A percentile compares a stretch with the other conserved stretches of the same genome.
phyloP scores from a whole-genome alignment of 2,888 invertebrate species.

The Beris chalybata region DNA sequence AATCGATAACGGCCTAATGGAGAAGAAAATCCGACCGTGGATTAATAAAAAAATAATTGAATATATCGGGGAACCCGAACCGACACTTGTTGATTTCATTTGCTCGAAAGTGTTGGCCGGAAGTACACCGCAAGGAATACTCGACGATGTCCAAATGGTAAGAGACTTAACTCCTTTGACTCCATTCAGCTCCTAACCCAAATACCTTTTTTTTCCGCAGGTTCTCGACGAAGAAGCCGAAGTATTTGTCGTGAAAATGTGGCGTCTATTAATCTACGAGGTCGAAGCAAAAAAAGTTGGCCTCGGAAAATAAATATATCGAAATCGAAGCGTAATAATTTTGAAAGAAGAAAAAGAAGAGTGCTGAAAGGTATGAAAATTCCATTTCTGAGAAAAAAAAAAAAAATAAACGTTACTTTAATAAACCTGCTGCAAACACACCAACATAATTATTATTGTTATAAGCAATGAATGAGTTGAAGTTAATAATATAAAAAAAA shows the following conservation, averaged over 20 bases:
- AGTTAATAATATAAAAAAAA: too few relatives aligned
- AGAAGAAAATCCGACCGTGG: slow-evolving; percentile 97
- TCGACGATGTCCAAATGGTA: slow-evolving; percentile 99
- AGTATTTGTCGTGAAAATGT: slow-evolving; percentile 99
- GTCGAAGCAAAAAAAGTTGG: slow-evolving; percentile 97
- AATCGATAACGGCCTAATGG: slow-evolving; percentile 79
- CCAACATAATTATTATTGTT: too few relatives aligned
- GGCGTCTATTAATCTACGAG: slow-evolving; percentile 98
- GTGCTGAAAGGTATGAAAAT: too few relatives aligned
- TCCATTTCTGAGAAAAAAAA: too few relatives aligned
- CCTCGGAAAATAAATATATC: slow-evolving; percentile 67
- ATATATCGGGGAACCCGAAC: slow-evolving; percentile 99
- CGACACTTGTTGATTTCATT: slow-evolving; percentile 98
- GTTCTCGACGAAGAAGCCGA: slow-evolving; percentile 99
- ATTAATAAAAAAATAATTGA: slow-evolving; percentile 99
- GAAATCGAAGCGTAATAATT: too few relatives aligned
- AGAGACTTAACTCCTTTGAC: slow-evolving; percentile 41
- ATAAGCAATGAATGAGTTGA: too few relatives aligned
- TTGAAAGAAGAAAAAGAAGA: too few relatives aligned
- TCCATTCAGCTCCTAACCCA: too few relatives aligned
- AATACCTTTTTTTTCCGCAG: slow-evolving; percentile 59
- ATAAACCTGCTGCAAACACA: too few relatives aligned
- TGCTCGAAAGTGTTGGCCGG: slow-evolving; percentile 96
- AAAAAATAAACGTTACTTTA: too few relatives aligned
- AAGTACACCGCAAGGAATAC: slow-evolving; percentile 89